Percentiles rank a stretch among this genome's conserved stretches.
Conservation (phyloP, 2,888 invertebrate genomes). For the Iselma pallidipennis region DNA sequence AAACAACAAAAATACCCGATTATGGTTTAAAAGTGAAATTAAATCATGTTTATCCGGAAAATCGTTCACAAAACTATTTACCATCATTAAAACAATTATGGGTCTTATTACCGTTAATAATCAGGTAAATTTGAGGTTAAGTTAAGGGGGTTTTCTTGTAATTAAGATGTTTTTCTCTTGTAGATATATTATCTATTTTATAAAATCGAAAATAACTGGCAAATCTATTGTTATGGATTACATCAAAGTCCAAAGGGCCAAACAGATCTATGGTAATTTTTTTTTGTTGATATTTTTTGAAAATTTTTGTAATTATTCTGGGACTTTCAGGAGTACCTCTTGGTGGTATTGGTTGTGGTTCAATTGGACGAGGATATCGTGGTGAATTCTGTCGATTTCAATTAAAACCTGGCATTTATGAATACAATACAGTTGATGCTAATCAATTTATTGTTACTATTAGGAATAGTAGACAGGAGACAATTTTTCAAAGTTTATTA, state of each 20-base stretch:
- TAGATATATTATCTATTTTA: conserved; percentile 75
- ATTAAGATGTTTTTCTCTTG: conserved; percentile 36
- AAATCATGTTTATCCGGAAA: conserved; percentile 75
- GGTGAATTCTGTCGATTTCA: conserved; percentile 94
- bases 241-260: conserved; percentile 68
- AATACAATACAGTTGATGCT: conserved; percentile 79
- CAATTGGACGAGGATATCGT: conserved; percentile 88
- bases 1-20: conserved; percentile 57
- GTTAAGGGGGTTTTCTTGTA: neutral
- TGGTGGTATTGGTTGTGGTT: conserved; percentile 80
- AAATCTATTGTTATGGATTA: conserved; percentile 81
- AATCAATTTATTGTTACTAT: conserved; percentile 93
- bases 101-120: conserved; percentile 69
- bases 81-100: conserved; percentile 72
- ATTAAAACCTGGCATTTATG: conserved; percentile 86
- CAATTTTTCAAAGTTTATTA: conserved; percentile 78
- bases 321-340: conserved; percentile 72
- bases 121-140: conserved; percentile 62
- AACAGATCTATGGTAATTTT: conserved; percentile 79
- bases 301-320: conserved; percentile 18
- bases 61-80: conserved; percentile 67
- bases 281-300: neutral
- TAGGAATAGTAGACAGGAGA: conserved; percentile 66
- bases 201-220: conserved; percentile 65
- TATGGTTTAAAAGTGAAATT: conserved; percentile 75